Conservation (phyloP, 2,888 invertebrate genomes). For the Deilephila porcellus region DNA sequence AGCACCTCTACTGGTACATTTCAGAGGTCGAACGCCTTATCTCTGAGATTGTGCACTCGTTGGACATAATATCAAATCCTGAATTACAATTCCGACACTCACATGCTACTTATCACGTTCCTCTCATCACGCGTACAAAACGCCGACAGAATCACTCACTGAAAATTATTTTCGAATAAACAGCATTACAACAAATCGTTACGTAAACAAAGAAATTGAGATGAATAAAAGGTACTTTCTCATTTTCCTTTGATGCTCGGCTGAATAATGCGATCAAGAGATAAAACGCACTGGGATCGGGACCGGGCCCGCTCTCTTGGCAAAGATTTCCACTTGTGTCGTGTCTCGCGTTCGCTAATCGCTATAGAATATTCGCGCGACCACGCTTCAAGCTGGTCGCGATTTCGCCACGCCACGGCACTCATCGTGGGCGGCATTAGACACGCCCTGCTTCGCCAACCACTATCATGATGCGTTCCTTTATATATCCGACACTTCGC, state of each 20-base stretch:
- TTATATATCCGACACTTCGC: constrained; percentile 46
- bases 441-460: constrained; percentile 42
- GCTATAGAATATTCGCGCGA: constrained; percentile 59
- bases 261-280: constrained; percentile 81
- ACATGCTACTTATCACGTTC: background rate
- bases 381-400: constrained; percentile 49
- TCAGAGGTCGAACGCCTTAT: constrained; percentile 57
- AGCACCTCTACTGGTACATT: constrained; percentile 57
- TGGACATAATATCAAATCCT: background rate
- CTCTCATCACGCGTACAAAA: background rate
- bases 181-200: constrained; percentile 54
- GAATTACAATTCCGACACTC: background rate
- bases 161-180: constrained; percentile 31
- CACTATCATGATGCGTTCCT: constrained; percentile 43
- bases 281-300: constrained; percentile 74
- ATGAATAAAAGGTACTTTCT: constrained; percentile 68
- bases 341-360: constrained; percentile 52
- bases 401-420: constrained; percentile 32
- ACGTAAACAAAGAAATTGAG: constrained; percentile 64
- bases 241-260: constrained; percentile 79
- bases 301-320: constrained; percentile 60
- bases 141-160: background rate
- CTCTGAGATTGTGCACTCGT: constrained; percentile 34
- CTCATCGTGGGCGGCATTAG: constrained; percentile 39
- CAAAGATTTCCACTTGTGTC: constrained; percentile 59